Conservation (phyloP, 2,797 vertebrate genomes). For the Pteropus rufus region DNA sequence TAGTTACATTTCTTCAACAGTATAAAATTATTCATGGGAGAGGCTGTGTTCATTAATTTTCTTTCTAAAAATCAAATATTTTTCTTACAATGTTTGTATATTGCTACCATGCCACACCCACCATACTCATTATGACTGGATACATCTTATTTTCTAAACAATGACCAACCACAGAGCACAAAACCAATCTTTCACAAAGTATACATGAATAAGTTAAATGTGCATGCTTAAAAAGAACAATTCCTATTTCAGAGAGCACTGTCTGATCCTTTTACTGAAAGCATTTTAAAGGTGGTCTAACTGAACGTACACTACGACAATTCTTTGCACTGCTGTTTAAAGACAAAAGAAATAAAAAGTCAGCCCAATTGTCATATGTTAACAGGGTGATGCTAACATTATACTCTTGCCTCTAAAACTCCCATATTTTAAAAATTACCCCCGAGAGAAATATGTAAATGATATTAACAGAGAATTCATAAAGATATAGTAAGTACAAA, state of each 20-base stretch:
- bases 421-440: neutral
- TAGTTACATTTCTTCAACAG: neutral
- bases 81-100: neutral
- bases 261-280: slow-evolving; percentile 7
- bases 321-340: neutral
- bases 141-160: slow-evolving; percentile 45
- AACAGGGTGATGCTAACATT: neutral
- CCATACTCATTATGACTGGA: neutral
- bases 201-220: neutral
- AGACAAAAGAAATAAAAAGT: neutral
- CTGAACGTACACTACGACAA: neutral
- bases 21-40: neutral
- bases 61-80: slow-evolving; percentile 34
- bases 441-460: neutral
- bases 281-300: neutral
- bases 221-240: slow-evolving; percentile 14
- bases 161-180: neutral
- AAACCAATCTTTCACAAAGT: slow-evolving; percentile 50
- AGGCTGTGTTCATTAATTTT: neutral
- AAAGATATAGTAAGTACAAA: neutral
- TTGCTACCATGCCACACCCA: neutral
- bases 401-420: neutral
- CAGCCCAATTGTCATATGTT: neutral
- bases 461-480: slow-evolving; percentile 11
- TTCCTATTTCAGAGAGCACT: slow-evolving; percentile 32